Evolutionary conservation across 2,797 vertebrate species (phyloP), one percentile per base, ranked within the genome.

Genomic region (Anas bernieri): DNA sequence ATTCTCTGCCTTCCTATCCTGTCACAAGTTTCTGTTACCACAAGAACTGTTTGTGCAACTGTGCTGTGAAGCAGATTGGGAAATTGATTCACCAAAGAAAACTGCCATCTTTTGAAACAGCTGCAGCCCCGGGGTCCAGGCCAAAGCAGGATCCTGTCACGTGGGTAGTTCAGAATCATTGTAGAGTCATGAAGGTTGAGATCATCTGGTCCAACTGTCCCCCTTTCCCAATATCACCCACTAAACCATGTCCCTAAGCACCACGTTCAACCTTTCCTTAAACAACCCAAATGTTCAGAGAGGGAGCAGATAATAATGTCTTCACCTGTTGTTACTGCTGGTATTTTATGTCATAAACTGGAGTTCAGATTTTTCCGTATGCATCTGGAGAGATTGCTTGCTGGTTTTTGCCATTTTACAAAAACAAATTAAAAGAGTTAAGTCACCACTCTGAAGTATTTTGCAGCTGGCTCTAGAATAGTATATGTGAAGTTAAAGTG

Each of bases 11-110:
- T 66, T n/a, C 43, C 64, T 46, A 8, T 46, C 31, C n/a, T 84
- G 23, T 88, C 46, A 25, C 59, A 25, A 1, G 0, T 79, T 63
- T 35, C n/a, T 26, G 7, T 55, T 90, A 62, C 77, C 0, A 0
- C 54, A 78, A 55, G 83, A 84, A 66, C 31, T 39, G 30, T 76
- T 79, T 73, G 58, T 4, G 2, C 63, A 66, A 41, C 20, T 50
- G 2, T 35, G 23, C 78, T n/a, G 59, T 84, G 56, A 73, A 92
- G 81, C 17, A 62, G 23, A 39, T 46, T 39, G 73, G 52, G 69
- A 84, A 90, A 82, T 14, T 7, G 35, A 67, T 82, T 37, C 0
- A 43, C 74, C 35, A 68, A 25, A 41, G 12, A 22, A 86, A 67
- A 72, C 64, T 84, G 17, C 56, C 22, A 70, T 23, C 31, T 46